A percentile compares a stretch with the other conserved stretches of the same genome.
phyloP scores from a whole-genome alignment of 2,113 vertebrate genomes.

The Climacteris rufus region DNA sequence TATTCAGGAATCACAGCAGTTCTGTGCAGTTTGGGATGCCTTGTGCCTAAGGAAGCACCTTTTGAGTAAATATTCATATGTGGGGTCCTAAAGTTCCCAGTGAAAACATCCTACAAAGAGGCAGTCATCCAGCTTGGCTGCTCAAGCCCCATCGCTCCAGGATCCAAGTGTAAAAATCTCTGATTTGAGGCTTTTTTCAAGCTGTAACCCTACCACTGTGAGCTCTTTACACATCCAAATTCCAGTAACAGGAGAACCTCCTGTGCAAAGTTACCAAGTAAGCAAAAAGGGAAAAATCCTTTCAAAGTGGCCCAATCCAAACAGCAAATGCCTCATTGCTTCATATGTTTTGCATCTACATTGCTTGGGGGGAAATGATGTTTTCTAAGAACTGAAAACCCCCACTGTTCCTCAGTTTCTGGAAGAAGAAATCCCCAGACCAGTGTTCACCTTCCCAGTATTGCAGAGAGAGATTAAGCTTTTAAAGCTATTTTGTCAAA shows the following conservation, averaged over 20 bases:
- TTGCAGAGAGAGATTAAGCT: not conserved
- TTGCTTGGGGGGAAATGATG: not conserved
- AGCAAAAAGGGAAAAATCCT: not conserved
- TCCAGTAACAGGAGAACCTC: not conserved
- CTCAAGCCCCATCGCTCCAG: not conserved
- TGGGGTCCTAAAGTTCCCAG: not conserved
- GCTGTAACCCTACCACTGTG: not conserved
- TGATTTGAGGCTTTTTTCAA: not conserved
- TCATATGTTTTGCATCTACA: not conserved
- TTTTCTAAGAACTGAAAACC: not conserved
- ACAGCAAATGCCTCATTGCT: not conserved
- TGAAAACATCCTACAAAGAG: not conserved
- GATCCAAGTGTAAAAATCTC: not conserved
- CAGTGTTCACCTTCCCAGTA: not conserved
- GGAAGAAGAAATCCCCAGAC: not conserved
- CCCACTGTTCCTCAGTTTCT: not conserved
- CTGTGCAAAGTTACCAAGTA: not conserved
- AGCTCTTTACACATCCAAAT: not conserved
- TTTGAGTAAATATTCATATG: not conserved
- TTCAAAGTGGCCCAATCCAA: not conserved
- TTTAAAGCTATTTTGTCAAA: not conserved
- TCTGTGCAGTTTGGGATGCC: not conserved
- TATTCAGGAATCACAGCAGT: fast-evolving
- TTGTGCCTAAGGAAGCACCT: not conserved
- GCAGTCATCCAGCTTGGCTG: not conserved